Percentiles rank a stretch among this genome's conserved stretches.
These are phyloP conservation scores for Ploceus nigricollis DNA, from an alignment of 2,113 vertebrate genomes.

Conservation along the genomic window DNA sequence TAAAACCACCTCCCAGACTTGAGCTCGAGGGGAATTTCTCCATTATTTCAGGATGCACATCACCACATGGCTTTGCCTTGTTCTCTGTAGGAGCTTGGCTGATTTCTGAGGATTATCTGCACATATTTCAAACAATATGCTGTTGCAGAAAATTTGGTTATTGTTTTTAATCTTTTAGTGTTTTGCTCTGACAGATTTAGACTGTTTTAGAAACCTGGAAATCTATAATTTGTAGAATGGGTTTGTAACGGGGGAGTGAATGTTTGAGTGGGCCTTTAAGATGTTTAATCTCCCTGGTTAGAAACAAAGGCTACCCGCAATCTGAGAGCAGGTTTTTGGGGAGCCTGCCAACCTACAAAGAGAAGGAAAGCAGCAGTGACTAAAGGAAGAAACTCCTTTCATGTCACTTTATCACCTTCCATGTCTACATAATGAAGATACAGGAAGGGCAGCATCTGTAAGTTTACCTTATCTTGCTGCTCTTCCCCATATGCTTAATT, in stretches of 20 bases:
- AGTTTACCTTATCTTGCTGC: background rate
- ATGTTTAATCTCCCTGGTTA: background rate
- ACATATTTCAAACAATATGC: background rate
- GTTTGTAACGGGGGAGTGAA: background rate
- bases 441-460: background rate
- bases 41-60: background rate
- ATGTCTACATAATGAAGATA: background rate
- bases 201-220: background rate
- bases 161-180: background rate
- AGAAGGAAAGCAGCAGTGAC: background rate
- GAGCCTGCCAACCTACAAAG: background rate
- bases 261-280: background rate
- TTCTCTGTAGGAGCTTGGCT: background rate
- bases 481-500: background rate
- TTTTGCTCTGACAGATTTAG: background rate
- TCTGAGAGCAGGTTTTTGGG: background rate
- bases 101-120: background rate
- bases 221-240: background rate
- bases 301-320: background rate
- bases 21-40: rapidly evolving
- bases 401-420: background rate
- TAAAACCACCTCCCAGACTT: background rate
- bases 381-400: background rate
- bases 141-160: background rate
- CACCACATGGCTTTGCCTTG: background rate